Evolutionary conservation across 2,113 vertebrate species (phyloP).

Genomic region (Ammodytes marinus): DNA sequence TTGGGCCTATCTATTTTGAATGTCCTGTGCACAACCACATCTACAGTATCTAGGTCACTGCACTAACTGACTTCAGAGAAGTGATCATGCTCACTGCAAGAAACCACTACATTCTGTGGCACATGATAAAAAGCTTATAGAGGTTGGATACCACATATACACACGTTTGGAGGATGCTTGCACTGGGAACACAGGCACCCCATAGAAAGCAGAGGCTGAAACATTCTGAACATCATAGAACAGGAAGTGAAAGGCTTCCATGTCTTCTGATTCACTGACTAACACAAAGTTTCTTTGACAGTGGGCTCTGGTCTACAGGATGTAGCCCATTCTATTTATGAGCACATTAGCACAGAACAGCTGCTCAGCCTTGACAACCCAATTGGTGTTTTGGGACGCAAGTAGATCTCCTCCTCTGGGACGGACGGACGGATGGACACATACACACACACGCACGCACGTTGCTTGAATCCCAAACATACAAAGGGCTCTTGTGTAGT

Average conservation of each 20-base stretch:
- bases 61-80: slow-evolving; percentile 56
- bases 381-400: slow-evolving; percentile 52
- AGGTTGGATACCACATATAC: slow-evolving; percentile 21
- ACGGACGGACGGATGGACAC: slow-evolving; percentile 10
- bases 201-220: slow-evolving; percentile 25
- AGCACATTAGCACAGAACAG: slow-evolving; percentile 62
- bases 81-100: slow-evolving; percentile 50
- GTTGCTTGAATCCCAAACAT: slow-evolving; percentile 46
- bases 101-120: slow-evolving; percentile 41
- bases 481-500: slow-evolving; percentile 56
- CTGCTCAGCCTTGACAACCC: slow-evolving; percentile 64
- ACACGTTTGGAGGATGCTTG: slow-evolving; percentile 2
- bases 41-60: slow-evolving; percentile 68
- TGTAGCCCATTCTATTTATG: slow-evolving; percentile 60
- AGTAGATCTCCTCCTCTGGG: slow-evolving; percentile 53
- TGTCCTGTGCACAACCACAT: slow-evolving; percentile 37
- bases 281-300: slow-evolving; percentile 24
- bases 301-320: slow-evolving; percentile 36
- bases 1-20: slow-evolving; percentile 22
- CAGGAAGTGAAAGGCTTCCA: slow-evolving; percentile 31
- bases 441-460: slow-evolving; percentile 14
- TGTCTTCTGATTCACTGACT: neutral
- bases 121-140: slow-evolving; percentile 50
- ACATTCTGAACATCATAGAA: slow-evolving; percentile 25
- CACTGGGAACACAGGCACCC: neutral